A percentile compares a stretch with the other conserved stretches of the same genome.
phyloP scores from a whole-genome alignment of 2,113 vertebrate genomes.

The Lycaon pictus region DNA sequence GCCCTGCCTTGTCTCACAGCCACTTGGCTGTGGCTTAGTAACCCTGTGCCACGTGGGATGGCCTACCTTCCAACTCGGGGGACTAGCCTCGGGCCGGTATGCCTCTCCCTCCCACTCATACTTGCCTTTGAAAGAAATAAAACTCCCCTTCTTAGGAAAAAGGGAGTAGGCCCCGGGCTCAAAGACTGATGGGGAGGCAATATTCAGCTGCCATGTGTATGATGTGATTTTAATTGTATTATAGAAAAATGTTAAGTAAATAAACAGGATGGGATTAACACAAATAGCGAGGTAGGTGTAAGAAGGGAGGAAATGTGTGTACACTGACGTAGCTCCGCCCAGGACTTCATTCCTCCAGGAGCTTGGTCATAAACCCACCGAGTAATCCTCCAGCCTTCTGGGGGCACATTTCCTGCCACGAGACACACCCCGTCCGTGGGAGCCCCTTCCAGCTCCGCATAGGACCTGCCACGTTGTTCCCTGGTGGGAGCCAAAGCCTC shows the following conservation, averaged over 20 bases:
- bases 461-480: background rate
- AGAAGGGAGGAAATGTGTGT: background rate
- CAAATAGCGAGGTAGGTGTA: no score
- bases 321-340: accelerated
- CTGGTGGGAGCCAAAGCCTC: background rate
- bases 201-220: background rate
- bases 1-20: background rate
- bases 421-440: background rate
- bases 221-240: no score
- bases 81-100: background rate
- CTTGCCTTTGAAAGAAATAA: background rate
- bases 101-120: background rate
- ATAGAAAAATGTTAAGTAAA: background rate
- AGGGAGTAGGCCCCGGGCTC: background rate
- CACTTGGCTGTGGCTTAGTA: accelerated
- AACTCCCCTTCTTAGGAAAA: background rate
- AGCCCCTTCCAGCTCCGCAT: background rate
- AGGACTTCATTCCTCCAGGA: background rate
- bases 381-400: background rate
- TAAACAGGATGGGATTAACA: no score
- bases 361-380: no score
- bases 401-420: background rate
- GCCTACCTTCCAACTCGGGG: accelerated
- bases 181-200: background rate
- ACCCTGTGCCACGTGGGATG: accelerated